phyloP scores from a whole-genome alignment of 2,888 invertebrate genomes.

The Patella pellucida region DNA sequence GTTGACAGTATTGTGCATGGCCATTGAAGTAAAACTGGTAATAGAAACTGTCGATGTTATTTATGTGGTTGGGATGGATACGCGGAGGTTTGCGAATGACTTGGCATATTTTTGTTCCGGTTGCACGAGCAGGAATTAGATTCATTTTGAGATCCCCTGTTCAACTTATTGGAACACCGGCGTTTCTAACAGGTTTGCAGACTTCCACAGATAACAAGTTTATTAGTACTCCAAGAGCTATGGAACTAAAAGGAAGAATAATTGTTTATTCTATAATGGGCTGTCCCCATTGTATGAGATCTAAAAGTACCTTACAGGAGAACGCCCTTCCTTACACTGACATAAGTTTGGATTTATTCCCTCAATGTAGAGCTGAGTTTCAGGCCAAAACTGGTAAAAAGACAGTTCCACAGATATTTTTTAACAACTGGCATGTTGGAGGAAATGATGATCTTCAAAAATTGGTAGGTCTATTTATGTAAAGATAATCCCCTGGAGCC shows the following conservation, averaged over 20 bases:
- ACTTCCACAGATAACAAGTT: background rate
- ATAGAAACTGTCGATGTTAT: background rate
- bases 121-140: conserved; percentile 15
- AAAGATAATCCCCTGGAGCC: no score
- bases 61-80: conserved; percentile 16
- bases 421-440: conserved; percentile 69
- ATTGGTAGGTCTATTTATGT: conserved; percentile 51
- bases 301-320: conserved; percentile 62
- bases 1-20: no score
- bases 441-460: conserved; percentile 68
- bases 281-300: conserved; percentile 68
- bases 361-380: conserved; percentile 63
- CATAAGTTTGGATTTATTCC: conserved; percentile 67
- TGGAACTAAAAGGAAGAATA: conserved; percentile 64
- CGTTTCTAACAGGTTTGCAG: background rate
- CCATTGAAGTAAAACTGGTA: no score
- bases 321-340: conserved; percentile 67
- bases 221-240: conserved; percentile 19
- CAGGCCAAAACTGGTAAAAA: conserved; percentile 58
- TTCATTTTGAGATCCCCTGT: background rate
- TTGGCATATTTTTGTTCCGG: conserved; percentile 21
- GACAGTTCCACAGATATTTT: conserved; percentile 71
- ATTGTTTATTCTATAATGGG: conserved; percentile 68
- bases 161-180: conserved; percentile 11
- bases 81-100: conserved; percentile 9